Conservation (phyloP, 2,888 invertebrate species). For the Cancer borealis region DNA sequence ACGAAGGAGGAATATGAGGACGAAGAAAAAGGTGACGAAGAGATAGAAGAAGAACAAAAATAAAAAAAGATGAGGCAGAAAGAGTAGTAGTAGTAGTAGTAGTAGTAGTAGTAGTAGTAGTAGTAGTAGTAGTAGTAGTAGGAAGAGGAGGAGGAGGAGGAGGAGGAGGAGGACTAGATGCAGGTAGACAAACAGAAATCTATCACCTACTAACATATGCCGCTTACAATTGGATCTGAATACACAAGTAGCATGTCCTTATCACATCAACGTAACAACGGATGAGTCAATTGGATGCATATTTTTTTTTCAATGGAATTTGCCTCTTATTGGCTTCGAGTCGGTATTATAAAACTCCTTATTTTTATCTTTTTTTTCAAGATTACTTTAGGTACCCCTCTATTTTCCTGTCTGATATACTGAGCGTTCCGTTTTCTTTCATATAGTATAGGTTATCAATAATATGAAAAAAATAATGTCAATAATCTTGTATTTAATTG, state of each 20-base stretch:
- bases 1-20: neutral
- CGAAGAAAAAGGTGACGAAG: neutral
- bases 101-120: no score
- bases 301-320: constrained; percentile 32
- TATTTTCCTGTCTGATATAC: no score
- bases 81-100: neutral
- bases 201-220: constrained; percentile 32
- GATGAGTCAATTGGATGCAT: constrained; percentile 27
- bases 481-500: no score
- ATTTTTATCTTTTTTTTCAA: neutral
- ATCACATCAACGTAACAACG: constrained; percentile 23
- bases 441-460: no score
- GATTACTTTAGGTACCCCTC: no score
- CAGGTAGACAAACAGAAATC: neutral
- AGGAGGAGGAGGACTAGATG: constrained; percentile 12
- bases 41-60: neutral
- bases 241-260: constrained; percentile 32
- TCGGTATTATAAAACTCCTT: neutral
- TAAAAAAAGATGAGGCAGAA: neutral
- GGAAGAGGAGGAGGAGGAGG: neutral
- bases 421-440: no score
- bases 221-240: constrained; percentile 27
- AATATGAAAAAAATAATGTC: no score
- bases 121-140: neutral
- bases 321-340: neutral